Percentiles rank a stretch among this genome's conserved stretches.
Conservation (phyloP, 1,140 invertebrate species). For the Anadara kagoshimensis region DNA sequence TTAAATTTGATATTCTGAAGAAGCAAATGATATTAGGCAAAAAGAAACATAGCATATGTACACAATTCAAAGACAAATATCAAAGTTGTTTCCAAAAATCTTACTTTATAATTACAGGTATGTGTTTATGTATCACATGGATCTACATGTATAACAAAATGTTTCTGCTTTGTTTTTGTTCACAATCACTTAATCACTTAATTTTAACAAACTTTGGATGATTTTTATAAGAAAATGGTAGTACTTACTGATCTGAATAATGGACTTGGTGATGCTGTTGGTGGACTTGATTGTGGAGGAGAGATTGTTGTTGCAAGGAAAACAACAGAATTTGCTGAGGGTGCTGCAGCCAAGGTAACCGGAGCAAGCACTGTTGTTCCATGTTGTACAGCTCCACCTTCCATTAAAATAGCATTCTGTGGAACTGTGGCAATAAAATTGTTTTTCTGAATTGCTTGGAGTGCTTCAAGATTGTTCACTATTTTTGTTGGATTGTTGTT, state of each 20-base stretch:
- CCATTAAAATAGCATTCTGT: constrained; percentile 37
- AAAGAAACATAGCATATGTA: too few relatives aligned
- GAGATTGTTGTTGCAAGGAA: constrained; percentile 38
- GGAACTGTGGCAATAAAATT: constrained; percentile 52
- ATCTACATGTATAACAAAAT: too few relatives aligned
- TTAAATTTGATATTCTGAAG: too few relatives aligned
- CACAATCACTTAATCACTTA: too few relatives aligned
- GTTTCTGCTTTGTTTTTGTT: too few relatives aligned
- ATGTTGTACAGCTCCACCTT: constrained; percentile 48
- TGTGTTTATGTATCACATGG: too few relatives aligned
- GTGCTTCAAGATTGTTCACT: constrained; percentile 42
- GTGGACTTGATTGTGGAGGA: constrained; percentile 22
- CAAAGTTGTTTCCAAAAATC: too few relatives aligned
- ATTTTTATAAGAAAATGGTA: neutral
- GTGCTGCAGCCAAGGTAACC: constrained; percentile 48
- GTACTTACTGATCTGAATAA: constrained; percentile 44
- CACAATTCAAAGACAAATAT: too few relatives aligned
- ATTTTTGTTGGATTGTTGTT: constrained; percentile 40
- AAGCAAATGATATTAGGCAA: too few relatives aligned
- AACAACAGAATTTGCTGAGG: constrained; percentile 41
- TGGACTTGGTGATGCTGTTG: constrained; percentile 15
- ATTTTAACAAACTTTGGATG: neutral
- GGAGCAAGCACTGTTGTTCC: constrained; percentile 57
- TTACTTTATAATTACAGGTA: too few relatives aligned
- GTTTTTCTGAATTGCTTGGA: constrained; percentile 52